These are phyloP conservation scores for Brienomyrus longianalis DNA, from an alignment of 2,113 vertebrate genomes.

Conservation along the genomic window DNA sequence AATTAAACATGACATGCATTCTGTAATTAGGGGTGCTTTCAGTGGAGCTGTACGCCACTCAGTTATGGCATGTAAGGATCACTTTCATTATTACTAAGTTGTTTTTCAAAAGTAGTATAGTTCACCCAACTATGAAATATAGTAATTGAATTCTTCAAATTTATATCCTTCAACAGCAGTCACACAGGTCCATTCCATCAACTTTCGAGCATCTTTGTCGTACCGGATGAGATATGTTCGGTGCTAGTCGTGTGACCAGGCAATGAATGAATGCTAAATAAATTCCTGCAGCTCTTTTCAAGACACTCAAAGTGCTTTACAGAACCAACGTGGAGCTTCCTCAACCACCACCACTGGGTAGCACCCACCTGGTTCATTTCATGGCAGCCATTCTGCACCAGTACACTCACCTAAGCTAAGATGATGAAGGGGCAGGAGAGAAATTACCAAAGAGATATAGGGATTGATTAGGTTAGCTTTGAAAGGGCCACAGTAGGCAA, in stretches of 20 bases:
- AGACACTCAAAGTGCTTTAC: background rate
- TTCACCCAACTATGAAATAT: background rate
- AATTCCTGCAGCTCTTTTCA: background rate
- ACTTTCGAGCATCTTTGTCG: background rate
- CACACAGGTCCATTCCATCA: background rate
- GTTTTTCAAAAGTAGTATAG: background rate
- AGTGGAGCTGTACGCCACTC: background rate
- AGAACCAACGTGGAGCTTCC: too few species aligned
- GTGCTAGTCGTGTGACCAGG: background rate
- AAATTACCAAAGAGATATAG: background rate
- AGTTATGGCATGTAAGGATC: background rate
- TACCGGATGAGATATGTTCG: background rate
- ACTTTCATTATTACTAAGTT: background rate
- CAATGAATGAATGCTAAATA: background rate
- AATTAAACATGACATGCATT: background rate
- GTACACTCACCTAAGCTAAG: background rate
- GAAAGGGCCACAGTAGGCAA: background rate
- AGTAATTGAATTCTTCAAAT: background rate
- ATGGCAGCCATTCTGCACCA: background rate
- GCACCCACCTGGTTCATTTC: background rate
- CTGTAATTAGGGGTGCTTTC: background rate
- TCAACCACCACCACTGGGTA: background rate
- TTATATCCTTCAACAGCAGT: background rate
- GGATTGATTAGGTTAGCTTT: background rate
- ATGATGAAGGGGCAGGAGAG: background rate